Evolutionary conservation across 2,797 vertebrate genomes (phyloP).

Genomic region (Microctenopoma steveboyesi): DNA sequence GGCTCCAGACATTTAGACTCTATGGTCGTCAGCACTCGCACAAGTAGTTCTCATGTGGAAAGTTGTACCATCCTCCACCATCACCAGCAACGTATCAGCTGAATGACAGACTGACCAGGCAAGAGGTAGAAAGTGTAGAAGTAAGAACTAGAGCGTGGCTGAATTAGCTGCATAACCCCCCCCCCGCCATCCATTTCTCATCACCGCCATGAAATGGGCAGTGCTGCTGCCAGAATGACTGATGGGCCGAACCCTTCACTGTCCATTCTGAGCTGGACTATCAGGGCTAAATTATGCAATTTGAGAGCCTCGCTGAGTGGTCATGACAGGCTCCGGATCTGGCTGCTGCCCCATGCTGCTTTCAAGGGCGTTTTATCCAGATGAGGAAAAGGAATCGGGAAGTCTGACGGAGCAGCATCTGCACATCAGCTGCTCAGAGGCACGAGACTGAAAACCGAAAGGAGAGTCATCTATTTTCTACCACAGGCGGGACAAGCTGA

Average conservation of each 20-base stretch:
- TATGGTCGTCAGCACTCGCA: background rate
- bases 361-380: constrained; percentile 66
- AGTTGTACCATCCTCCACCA: background rate
- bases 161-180: constrained; percentile 1
- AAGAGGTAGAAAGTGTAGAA: constrained; percentile 18
- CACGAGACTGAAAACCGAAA: constrained; percentile 9
- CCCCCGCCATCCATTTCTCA: constrained; percentile 27
- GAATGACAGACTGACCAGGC: constrained; percentile 25
- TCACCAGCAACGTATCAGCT: background rate
- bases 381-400: constrained; percentile 10
- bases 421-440: constrained; percentile 40
- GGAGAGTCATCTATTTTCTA: constrained; percentile 16
- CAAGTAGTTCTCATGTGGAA: too few species aligned
- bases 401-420: constrained; percentile 46
- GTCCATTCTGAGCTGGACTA: constrained; percentile 35
- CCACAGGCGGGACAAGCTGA: constrained; percentile 9
- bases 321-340: constrained; percentile 47
- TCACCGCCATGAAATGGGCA: constrained; percentile 13
- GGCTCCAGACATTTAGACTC: constrained; percentile 10
- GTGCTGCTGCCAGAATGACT: constrained; percentile 41
- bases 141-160: background rate
- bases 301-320: constrained; percentile 36
- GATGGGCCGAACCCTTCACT: constrained; percentile 41
- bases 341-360: constrained; percentile 43
- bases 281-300: constrained; percentile 36